These are phyloP conservation scores for Oxystoma pomonae DNA, from an alignment of 2,888 invertebrate species.

Conservation along the genomic window DNA sequence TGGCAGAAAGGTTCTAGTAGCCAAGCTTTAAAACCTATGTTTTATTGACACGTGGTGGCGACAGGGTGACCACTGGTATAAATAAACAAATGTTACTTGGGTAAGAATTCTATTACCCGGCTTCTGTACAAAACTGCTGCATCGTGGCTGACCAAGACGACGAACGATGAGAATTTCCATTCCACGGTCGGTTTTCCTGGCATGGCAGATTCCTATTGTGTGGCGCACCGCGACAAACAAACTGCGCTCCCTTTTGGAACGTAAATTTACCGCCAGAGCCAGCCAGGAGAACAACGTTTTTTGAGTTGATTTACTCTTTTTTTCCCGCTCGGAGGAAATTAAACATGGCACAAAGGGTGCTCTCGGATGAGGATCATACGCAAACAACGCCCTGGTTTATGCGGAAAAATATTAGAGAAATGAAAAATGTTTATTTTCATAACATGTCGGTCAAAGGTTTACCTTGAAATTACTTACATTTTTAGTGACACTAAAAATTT, in stretches of 20 bases:
- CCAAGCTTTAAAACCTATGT: no score
- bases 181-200: not conserved
- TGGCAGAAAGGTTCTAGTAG: no score
- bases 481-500: no score
- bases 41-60: no score
- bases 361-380: not conserved
- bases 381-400: not conserved
- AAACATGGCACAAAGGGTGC: not conserved
- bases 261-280: not conserved
- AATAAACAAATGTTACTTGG: no score
- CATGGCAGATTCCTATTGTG: not conserved
- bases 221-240: not conserved
- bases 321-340: not conserved
- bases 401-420: no score
- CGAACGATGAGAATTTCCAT: not conserved
- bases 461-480: no score
- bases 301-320: not conserved
- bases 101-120: no score
- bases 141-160: not conserved
- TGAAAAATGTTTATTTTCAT: no score
- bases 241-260: not conserved
- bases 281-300: not conserved
- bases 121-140: no score
- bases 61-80: no score
- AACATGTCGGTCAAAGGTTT: no score